Percentiles rank a stretch among this genome's conserved stretches.
These are phyloP conservation scores for Baryphthengus martii DNA, from an alignment of 2,113 vertebrate genomes.

Conservation along the genomic window DNA sequence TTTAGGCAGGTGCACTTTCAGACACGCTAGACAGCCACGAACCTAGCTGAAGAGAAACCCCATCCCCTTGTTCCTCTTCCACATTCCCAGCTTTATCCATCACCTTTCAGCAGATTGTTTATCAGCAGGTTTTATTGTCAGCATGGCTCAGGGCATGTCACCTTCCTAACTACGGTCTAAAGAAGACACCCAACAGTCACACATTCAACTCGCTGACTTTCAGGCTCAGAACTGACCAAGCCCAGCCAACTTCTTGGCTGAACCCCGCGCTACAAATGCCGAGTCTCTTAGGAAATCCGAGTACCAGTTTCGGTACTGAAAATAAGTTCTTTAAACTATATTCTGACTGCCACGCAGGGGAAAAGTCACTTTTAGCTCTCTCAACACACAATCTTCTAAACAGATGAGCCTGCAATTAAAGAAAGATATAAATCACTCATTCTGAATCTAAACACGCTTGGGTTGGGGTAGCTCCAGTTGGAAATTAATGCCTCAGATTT, in stretches of 20 bases:
- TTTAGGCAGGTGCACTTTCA: background rate
- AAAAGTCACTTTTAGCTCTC: background rate
- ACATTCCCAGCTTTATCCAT: background rate
- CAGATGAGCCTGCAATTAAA: background rate
- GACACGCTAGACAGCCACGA: background rate
- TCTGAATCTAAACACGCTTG: background rate
- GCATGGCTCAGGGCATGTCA: fast-evolving
- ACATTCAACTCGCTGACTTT: background rate
- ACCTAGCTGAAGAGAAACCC: background rate
- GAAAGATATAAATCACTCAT: background rate
- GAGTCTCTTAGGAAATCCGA: background rate
- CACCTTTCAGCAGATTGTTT: background rate
- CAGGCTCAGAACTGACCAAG: background rate
- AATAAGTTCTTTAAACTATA: background rate
- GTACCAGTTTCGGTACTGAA: background rate
- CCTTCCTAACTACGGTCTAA: background rate
- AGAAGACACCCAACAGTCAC: background rate
- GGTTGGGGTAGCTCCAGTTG: background rate
- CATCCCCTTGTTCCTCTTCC: background rate
- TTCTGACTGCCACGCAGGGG: background rate
- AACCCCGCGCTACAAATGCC: background rate
- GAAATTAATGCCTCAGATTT: background rate
- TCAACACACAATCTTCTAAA: background rate
- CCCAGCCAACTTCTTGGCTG: background rate
- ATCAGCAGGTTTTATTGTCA: background rate